Evolutionary conservation across 2,797 vertebrate species (phyloP).

Genomic region (Harpagifer antarcticus): DNA sequence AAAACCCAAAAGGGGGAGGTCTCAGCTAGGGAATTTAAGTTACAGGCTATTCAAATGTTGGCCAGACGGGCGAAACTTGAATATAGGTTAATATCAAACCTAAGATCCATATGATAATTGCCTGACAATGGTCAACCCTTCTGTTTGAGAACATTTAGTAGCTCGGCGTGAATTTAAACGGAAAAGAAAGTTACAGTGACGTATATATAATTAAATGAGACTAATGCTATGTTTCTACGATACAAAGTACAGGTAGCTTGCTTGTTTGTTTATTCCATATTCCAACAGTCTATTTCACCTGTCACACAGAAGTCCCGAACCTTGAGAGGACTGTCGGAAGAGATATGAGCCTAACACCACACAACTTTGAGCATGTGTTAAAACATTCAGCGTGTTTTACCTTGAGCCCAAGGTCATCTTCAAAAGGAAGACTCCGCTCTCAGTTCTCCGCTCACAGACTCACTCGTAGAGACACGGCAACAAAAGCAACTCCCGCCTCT

Average conservation of each 20-base stretch:
- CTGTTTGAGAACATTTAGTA: too few species aligned
- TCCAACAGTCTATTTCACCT: slow-evolving; percentile 32
- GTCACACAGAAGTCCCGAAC: slow-evolving; percentile 32
- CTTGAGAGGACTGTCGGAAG: slow-evolving; percentile 43
- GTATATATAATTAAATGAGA: too few species aligned
- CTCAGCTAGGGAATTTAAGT: too few species aligned
- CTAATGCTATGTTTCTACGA: too few species aligned
- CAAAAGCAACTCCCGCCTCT: slow-evolving; percentile 60
- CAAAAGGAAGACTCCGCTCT: slow-evolving; percentile 57
- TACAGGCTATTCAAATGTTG: too few species aligned
- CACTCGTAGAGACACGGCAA: slow-evolving; percentile 36
- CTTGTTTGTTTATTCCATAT: slow-evolving; percentile 56
- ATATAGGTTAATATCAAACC: too few species aligned
- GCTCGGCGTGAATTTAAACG: too few species aligned
- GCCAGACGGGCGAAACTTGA: too few species aligned
- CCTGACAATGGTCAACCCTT: too few species aligned
- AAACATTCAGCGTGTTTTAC: slow-evolving; percentile 67
- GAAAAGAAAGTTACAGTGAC: too few species aligned
- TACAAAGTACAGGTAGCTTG: slow-evolving; percentile 5
- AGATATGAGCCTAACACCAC: slow-evolving; percentile 47
- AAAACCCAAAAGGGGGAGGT: too few species aligned
- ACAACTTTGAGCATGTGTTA: slow-evolving; percentile 60
- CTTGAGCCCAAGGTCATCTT: slow-evolving; percentile 72
- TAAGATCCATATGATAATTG: too few species aligned
- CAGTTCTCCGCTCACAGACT: slow-evolving; percentile 55